Base-by-base conservation (phyloP, 2,113 vertebrate species). In the Vulpes vulpes region DNA sequence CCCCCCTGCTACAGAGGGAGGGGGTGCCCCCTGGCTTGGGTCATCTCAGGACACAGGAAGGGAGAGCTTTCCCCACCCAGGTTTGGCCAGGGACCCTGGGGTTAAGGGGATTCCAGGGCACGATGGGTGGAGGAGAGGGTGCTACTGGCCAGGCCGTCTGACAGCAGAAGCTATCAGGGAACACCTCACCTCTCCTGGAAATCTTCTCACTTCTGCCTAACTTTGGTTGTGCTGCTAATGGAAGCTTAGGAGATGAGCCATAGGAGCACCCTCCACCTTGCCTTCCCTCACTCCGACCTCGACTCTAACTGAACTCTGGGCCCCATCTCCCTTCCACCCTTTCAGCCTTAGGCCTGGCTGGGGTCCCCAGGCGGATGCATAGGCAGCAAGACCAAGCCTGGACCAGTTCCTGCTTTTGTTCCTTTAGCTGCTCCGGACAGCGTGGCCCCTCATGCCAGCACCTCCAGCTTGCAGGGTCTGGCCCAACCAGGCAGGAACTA, bases 341-440 rank as follows among this genome's bases (percentile, higher is more conserved):
- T 38, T 35, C 10, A 1, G 90, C 79, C 95, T 79, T 30, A 43
- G 71, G 71, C 38, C 96, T 60, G 49, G 80, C 88, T 60, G 43
- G 74, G 96, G 89, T 65, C 14, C 95, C 94, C 65, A 35, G 92
- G 92, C 30, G 14, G 96, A 92, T 95, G 79, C 76, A 93, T 11
- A 62, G 96, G 93, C 88, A 96, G 27, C 69, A 95, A 93, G 85
- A 71, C 55, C 94, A 76, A 51, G 93, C 32, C 95, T 91, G 93
- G 92, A 79, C 93, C 62, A 73, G 93, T 97, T 98, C 97, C 97
- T 97, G 97, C 88, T 55, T 98, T 98, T 98, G 97, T 98, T 89
- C 96, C 96, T 97, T 96, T 96, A 96, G 97, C 95, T 96, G 82
- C 69, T 23, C 69, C 53, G 88, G 80, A 84, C 65, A 93, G 84